Conservation (phyloP, 2,888 invertebrate species). For the Shargacucullia verbasci region DNA sequence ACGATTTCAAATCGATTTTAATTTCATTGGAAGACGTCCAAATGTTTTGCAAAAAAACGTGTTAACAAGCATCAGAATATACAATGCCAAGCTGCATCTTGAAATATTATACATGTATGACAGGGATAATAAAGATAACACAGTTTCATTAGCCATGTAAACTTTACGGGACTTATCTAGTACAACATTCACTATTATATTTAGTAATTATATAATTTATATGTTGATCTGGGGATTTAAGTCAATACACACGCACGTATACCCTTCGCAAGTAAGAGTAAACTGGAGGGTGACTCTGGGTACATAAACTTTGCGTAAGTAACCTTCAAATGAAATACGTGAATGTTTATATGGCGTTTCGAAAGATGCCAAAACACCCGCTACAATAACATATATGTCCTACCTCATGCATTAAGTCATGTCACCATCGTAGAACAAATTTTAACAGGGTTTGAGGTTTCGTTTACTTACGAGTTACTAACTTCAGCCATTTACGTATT, state of each 20-base stretch:
- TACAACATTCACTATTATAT: constrained; percentile 19
- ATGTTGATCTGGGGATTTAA: constrained; percentile 22
- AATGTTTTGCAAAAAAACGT: constrained; percentile 27
- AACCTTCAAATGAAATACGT: constrained; percentile 13
- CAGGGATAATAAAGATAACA: constrained; percentile 10
- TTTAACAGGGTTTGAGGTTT: background rate
- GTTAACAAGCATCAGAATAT: constrained; percentile 33
- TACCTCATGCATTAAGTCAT: too few species aligned
- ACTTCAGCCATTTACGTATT: constrained; percentile 21
- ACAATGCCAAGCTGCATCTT: constrained; percentile 16
- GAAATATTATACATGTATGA: constrained; percentile 21
- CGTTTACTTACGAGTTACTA: constrained; percentile 28
- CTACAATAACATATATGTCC: constrained; percentile 3
- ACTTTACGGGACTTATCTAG: constrained; percentile 23
- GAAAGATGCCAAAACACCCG: constrained; percentile 4
- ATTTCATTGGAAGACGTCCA: constrained; percentile 43
- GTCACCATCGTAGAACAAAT: too few species aligned
- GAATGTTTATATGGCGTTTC: constrained; percentile 16
- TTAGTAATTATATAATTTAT: constrained; percentile 28
- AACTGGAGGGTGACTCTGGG: constrained; percentile 9
- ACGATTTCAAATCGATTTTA: constrained; percentile 18
- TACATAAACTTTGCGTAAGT: background rate
- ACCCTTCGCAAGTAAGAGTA: constrained; percentile 14
- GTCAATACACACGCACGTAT: constrained; percentile 9
- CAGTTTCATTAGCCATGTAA: constrained; percentile 25